Evolutionary conservation across 1,140 invertebrate genomes (phyloP), one percentile per base, ranked within the genome.

Genomic region (Nasonia giraulti): DNA sequence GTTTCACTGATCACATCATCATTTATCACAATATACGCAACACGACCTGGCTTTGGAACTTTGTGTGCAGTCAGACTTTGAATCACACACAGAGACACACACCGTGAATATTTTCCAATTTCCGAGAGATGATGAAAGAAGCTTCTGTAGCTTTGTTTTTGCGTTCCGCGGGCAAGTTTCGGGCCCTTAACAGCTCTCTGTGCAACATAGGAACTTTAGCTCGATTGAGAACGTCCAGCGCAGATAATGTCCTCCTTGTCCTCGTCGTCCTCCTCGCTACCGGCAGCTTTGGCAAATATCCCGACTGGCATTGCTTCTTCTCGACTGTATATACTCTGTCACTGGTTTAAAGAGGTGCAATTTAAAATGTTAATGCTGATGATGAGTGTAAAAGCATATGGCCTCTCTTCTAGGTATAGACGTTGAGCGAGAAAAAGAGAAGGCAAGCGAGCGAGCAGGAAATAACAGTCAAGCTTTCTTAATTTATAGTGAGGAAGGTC

Each of bases 1-100:
- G 66, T 69, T 27, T n/a, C 23, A 69, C 8, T n/a, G 20, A 69
- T 69, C 66, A 27, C 7, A 69, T 69, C 66, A 23, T 69, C 66
- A 27, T 66, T 47, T 80, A 80, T 80, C 79, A 80, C 79, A 80
- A 69, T 69, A 55, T 50, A 50, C 11, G 27, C 33, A 17, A 55
- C 50, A 55, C 14, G 14, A 14, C 12, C 79, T 80, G 68, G 23
- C 79, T 80, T 80, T 80, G 79, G 79, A 62, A 80, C 37, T 71
- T 80, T 47, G 11, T 69, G 27, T n/a, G 11, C 8, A 66, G 14
- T n/a, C 66, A 69, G 66, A 69, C 11, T 27, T 20, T 2, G 50
- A 55, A 55, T 20, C 50, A 17, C 40, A 7, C 40, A 44, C 4
- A 37, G 33, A 27, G 27, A 27, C 1, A 37, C 40, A 44, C 6